These are phyloP conservation scores for Syritta pipiens DNA, from an alignment of 2,888 invertebrate species.

Conservation along the genomic window DNA sequence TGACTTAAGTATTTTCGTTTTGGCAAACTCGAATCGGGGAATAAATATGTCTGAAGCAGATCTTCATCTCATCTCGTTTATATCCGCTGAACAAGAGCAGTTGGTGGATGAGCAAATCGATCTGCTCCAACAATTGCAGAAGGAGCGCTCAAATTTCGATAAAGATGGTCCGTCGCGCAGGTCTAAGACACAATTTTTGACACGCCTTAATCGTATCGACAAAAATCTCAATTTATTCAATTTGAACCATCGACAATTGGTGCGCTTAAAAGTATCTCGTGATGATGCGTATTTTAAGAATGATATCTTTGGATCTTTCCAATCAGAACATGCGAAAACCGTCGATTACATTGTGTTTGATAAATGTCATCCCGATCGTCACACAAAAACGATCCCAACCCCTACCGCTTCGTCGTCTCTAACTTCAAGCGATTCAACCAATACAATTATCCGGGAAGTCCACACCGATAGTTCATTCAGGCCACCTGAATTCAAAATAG, in stretches of 20 bases:
- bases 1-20: no score
- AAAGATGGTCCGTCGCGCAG: no score
- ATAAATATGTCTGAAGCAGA: no score
- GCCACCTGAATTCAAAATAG: conserved; percentile 30
- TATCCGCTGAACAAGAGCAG: conserved; percentile 16
- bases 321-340: conserved; percentile 17
- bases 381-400: no score
- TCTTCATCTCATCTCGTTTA: conserved; percentile 7
- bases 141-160: no score
- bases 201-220: conserved; percentile 15
- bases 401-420: not conserved
- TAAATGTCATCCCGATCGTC: no score
- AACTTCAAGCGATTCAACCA: not conserved
- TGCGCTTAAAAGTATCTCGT: not conserved
- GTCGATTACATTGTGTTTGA: conserved; percentile 5
- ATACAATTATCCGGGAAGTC: conserved; percentile 28
- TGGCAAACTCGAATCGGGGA: no score
- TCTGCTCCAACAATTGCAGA: conserved; percentile 11
- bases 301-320: conserved; percentile 1
- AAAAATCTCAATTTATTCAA: conserved; percentile 3
- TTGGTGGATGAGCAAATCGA: conserved; percentile 27
- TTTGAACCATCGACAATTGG: not conserved
- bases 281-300: not conserved
- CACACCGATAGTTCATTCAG: conserved; percentile 29
- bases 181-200: conserved; percentile 7